Evolutionary conservation across 2,888 invertebrate species (phyloP), one percentile per base, ranked within the genome.

Genomic region (Hartigia nigra): DNA sequence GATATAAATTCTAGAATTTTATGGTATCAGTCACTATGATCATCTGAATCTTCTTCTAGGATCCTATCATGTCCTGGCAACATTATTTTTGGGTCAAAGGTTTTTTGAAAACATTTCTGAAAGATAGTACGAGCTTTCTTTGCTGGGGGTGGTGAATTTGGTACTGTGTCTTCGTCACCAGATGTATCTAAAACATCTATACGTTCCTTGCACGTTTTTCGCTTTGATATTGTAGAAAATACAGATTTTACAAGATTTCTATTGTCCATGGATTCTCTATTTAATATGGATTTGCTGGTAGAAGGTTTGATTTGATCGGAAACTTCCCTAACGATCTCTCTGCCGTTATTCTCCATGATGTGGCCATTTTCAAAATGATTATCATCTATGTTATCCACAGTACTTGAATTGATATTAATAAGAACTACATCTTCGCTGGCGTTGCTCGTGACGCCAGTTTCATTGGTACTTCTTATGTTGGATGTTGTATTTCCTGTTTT

Each of bases 1-100:
- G 23, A 55, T 55, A 55, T 55, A 55, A 55, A 23, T 55, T 23
- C 9, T 23, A 23, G 55, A 23, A 23, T 34, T 34, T 34, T 23
- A 55, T 55, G 55, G 23, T 55, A 55, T 55, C 32, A 72, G 34
- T 72, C 72, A 72, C 72, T 92, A 81, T 94, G 94, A 88, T 94
- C 94, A 87, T 96, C 96, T 1, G 96, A 96, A 89, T 96, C 95
- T 79, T 94, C 94, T n/a, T 95, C 96, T 85, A 95, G 92, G 72
- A 96, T 92, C 75, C 92, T 92, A 84, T 94, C 93, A 82, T 93
- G 93, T 70, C 94, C 93, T 80, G 93, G 93, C 74, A 92, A 83
- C 81, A 88, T 89, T 2, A 55, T 23, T 83, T 92, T 92, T 12
- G 94, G 94, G 85, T 95, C 93, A 87, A 94, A 95, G n/a, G 96